Conservation (phyloP, 2,113 vertebrate genomes). For the Dipodomys stephensi region DNA sequence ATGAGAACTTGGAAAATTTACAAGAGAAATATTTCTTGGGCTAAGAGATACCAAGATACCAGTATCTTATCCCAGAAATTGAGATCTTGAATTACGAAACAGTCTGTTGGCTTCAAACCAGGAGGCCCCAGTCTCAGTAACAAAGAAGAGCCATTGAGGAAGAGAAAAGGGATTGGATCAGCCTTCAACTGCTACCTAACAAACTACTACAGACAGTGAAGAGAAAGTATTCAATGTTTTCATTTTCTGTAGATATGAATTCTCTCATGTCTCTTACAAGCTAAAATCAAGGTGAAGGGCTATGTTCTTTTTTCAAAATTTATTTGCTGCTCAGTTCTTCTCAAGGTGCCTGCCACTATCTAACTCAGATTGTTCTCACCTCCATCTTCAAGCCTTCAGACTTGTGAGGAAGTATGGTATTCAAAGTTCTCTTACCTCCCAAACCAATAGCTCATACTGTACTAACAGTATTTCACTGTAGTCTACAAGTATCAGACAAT, state of each 20-base stretch:
- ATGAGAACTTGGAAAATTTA: not conserved
- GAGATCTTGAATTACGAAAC: not conserved
- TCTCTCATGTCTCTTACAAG: not conserved
- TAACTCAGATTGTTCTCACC: not conserved
- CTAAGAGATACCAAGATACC: not conserved
- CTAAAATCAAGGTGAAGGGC: not conserved
- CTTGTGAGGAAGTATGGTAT: not conserved
- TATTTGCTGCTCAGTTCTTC: not conserved
- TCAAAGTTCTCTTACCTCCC: not conserved
- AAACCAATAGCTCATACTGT: not conserved
- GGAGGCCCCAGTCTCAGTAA: not conserved
- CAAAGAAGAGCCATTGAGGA: not conserved
- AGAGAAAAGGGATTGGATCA: not conserved
- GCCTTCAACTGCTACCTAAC: not conserved
- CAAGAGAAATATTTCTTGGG: not conserved
- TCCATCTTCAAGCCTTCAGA: not conserved
- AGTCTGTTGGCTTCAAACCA: no score
- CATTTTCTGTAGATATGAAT: not conserved
- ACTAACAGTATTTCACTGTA: not conserved
- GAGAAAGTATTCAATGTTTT: not conserved
- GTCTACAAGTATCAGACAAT: not conserved
- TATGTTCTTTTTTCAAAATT: not conserved
- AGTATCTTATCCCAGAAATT: not conserved
- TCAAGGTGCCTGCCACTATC: not conserved
- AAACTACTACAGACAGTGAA: not conserved